Evolutionary conservation across 2,113 vertebrate genomes (phyloP), one percentile per base, ranked within the genome.

Genomic region (Paradisaea rubra): DNA sequence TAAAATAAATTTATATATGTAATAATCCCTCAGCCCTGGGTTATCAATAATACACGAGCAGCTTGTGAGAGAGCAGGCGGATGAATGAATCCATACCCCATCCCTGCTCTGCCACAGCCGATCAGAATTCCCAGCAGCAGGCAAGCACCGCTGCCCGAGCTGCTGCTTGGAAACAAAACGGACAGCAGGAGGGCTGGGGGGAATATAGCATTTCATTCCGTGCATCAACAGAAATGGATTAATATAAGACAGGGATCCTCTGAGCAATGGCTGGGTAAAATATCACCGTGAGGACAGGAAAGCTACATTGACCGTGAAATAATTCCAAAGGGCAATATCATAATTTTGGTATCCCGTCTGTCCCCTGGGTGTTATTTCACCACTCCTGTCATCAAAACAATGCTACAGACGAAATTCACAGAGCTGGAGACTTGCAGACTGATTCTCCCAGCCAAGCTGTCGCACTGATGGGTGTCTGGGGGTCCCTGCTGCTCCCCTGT

Each of bases 201-300:
- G 52, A 92, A 89, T 37, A 89, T 4, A 81, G 85, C 89, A 60
- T 86, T 95, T 95, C 78, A 91, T 93, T 88, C 25, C 0, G 10
- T 68, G 93, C 95, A 93, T 90, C 96, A 88, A 81, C 93, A 90
- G 91, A 88, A 95, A 93, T 60, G 90, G 88, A 93, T 95, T 95
- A 88, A 95, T 95, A 93, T 50, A 88, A 94, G 80, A 86, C 76
- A 95, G 82, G 33, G 81, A 94, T 93, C 88, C 93, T 95, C 59
- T 59, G 76, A 96, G 96, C 88, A 56, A 78, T 2, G 79, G 57
- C 91, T 90, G 93, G 60, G 79, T 93, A 81, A 95, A 95, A 95
- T 94, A 95, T 88, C 88, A 81, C 89, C 9, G 0, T 47, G 91
- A 70, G 79, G 85, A 89, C 71, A 76, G 85, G 88, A 89, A 93